phyloP scores from a whole-genome alignment of 2,113 vertebrate species.

The Sigmodon hispidus region DNA sequence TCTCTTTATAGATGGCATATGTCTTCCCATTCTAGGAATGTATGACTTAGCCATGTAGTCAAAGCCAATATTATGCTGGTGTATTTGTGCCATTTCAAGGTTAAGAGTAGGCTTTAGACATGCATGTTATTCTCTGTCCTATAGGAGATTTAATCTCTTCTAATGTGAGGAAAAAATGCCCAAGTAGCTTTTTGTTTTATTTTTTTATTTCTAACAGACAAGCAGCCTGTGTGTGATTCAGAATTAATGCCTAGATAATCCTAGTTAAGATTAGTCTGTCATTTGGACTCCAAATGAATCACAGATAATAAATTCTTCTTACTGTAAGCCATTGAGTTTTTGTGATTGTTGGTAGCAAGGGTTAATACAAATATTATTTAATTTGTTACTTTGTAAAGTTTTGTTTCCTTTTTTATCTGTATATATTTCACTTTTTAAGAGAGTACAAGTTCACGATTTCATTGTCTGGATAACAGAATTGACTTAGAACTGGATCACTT shows the following conservation, averaged over 20 bases:
- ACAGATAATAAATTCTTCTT: slow-evolving; percentile 5
- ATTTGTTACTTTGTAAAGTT: slow-evolving; percentile 47
- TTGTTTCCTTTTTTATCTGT: slow-evolving; percentile 35
- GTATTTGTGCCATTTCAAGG: background rate
- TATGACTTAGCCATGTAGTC: background rate
- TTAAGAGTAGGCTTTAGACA: background rate
- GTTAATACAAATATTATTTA: background rate
- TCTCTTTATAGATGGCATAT: background rate
- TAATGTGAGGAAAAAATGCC: background rate
- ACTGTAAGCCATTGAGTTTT: background rate
- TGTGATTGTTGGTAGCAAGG: background rate
- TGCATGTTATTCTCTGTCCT: slow-evolving; percentile 42
- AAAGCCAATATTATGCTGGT: background rate
- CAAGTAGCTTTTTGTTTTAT: background rate
- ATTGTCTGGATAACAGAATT: background rate
- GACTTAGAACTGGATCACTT: background rate
- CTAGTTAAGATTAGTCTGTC: background rate
- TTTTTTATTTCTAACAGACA: background rate
- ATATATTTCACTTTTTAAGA: background rate
- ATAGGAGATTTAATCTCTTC: background rate
- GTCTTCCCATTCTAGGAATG: background rate
- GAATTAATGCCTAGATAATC: background rate
- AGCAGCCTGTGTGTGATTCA: background rate
- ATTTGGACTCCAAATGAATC: background rate
- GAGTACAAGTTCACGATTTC: background rate